A percentile compares a stretch with the other conserved stretches of the same genome.
These are phyloP conservation scores for Bombylius discolor DNA, from an alignment of 2,888 invertebrate species.

Conservation along the genomic window DNA sequence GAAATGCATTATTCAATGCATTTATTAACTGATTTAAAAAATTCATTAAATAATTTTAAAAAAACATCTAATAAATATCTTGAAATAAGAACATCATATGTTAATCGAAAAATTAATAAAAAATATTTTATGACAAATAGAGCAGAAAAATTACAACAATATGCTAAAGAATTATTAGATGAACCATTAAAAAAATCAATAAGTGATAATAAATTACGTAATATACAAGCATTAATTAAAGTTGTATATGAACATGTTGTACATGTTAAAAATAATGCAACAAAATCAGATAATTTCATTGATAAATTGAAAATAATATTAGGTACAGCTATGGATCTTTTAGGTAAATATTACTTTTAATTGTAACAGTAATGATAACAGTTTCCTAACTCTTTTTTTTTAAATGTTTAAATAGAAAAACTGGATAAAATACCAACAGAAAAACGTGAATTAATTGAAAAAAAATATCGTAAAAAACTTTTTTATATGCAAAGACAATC, in stretches of 20 bases:
- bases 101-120: slow-evolving; percentile 27
- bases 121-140: slow-evolving; percentile 31
- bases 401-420: slow-evolving; percentile 18
- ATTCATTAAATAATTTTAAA: slow-evolving; percentile 24
- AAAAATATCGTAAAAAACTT: slow-evolving; percentile 20
- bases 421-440: slow-evolving; percentile 26
- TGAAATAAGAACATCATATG: slow-evolving; percentile 26
- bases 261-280: slow-evolving; percentile 23
- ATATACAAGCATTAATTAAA: slow-evolving; percentile 22
- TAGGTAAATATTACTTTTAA: slow-evolving; percentile 14
- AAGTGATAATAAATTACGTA: slow-evolving; percentile 20
- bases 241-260: slow-evolving; percentile 29
- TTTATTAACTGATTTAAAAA: slow-evolving; percentile 26
- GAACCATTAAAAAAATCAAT: slow-evolving; percentile 23
- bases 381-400: not conserved
- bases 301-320: slow-evolving; percentile 20
- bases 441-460: slow-evolving; percentile 19
- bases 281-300: slow-evolving; percentile 17
- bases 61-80: slow-evolving; percentile 28
- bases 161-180: slow-evolving; percentile 19
- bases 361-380: no score
- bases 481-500: slow-evolving; percentile 23
- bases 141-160: slow-evolving; percentile 20
- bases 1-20: slow-evolving; percentile 31
- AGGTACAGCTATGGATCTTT: slow-evolving; percentile 20